Evolutionary conservation across 2,113 vertebrate genomes (phyloP), one percentile per base, ranked within the genome.

Genomic region (Sphaerodactylus townsendi): DNA sequence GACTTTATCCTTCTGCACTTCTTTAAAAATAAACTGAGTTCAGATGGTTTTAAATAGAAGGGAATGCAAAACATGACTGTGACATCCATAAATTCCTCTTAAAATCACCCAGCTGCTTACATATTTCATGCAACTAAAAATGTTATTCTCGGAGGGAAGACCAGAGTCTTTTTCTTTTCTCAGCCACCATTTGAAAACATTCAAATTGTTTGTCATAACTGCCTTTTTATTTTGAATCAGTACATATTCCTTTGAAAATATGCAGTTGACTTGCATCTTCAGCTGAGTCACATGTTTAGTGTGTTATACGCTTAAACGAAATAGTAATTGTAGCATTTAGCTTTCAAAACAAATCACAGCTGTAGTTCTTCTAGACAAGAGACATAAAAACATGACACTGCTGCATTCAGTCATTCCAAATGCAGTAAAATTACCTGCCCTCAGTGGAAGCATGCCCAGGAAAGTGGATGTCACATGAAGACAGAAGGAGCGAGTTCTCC

Each of bases 131-230:
- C 90, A 93, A 82, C 85, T 88, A 65, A 93, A 91, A 95, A 91
- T 91, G 85, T 90, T 92, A 21, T 90, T 94, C 90, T 95, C 96
- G 95, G 93, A 95, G 93, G 85, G 87, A 89, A 94, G 86, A 79
- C 93, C 91, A 93, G 50, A 93, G 79, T 91, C 79, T 81, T 87
- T 93, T 87, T 90, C 84, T 81, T 89, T 92, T 87, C 89, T 89
- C 50, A 94, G 89, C 94, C 96, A 92, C 94, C 95, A 92, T 95
- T 96, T 93, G 95, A 96, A 95, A 95, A 91, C 88, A 94, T 95
- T 86, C 93, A 95, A 95, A 94, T 92, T 96, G 93, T 92, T 86
- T 93, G 87, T 91, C 82, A 88, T 93, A 79, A 66, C 87, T 68
- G 77, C 82, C 75, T 84, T 39, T 70, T 23, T 88, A 92, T 94